Evolutionary conservation across 1,140 invertebrate genomes (phyloP), one percentile per base, ranked within the genome.

Genomic region (Bombus confusus): DNA sequence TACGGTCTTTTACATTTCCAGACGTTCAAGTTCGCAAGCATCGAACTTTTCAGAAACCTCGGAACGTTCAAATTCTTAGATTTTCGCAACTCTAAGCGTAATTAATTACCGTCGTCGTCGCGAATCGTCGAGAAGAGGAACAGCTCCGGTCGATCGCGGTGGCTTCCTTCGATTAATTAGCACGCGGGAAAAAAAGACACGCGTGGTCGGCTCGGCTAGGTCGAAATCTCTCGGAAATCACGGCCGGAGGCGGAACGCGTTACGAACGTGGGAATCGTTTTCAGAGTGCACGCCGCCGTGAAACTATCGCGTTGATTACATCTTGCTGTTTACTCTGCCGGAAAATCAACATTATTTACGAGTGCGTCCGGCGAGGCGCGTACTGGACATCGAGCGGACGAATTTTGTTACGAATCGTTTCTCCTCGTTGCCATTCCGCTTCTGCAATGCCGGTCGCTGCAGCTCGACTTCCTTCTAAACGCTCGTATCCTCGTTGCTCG

Each of bases 241-340:
- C 86, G 86, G 64, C 71, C 52, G 37, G 34, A 73, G 22, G 68
- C 88, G 75, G 75, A 87, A 87, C 85, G 88, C 89, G 88, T 90
- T 90, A 90, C 89, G 86, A 90, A 90, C 90, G 90, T 91, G 89
- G 89, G 89, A 90, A 90, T 91, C 75, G 80, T 88, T 85, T 87
- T 82, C 81, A 86, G 90, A 88, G 85, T 91, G 90, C 90, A 85
- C 79, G 78, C 71, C n/a, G 84, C 90, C 89, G 89, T 91, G 90
- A 90, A 91, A 88, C 89, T 59, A 82, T 87, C 69, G 66, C 66
- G 34, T 22, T 75, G 74, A 87, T 90, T 87, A 85, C 89, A 90
- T 90, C 88, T 90, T 41, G n/a, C 37, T 86, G 88, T 86, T 90
- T 90, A 90, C 78, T 90, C 89, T 89, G 68, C 82, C 83, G 88